These are phyloP conservation scores for Nyctereutes procyonoides DNA, from an alignment of 2,113 vertebrate species.

Conservation along the genomic window DNA sequence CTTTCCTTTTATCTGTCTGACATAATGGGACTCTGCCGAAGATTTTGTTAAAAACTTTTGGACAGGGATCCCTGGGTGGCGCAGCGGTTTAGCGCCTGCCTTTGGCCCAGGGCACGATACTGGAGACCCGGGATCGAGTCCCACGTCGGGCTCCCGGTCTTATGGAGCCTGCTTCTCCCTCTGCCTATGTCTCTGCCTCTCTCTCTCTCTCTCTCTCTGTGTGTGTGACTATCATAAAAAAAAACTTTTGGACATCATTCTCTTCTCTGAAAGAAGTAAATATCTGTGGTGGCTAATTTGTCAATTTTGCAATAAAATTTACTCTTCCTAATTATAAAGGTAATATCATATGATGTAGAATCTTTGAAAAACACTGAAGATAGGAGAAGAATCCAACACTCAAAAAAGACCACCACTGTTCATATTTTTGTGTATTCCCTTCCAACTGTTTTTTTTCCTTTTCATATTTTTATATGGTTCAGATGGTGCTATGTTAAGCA, in stretches of 20 bases:
- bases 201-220: no score
- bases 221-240: no score
- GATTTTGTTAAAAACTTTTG: background rate
- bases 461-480: background rate
- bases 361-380: background rate
- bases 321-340: background rate
- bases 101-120: no score
- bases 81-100: no score
- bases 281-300: background rate
- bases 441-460: background rate
- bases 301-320: background rate
- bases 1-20: background rate
- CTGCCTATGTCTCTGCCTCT: no score
- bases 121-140: no score
- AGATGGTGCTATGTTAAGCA: background rate
- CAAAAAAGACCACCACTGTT: background rate
- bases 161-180: no score
- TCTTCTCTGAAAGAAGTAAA: conserved; percentile 10
- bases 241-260: background rate
- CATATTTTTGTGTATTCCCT: background rate
- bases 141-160: no score
- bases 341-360: background rate
- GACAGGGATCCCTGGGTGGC: no score
- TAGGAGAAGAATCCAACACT: background rate
- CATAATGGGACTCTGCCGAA: background rate